Evolutionary conservation across 92 coral and sea anemone genomes (phyloP), one percentile per base, ranked within the genome.

Genomic region (Scolanthus callimorphus): DNA sequence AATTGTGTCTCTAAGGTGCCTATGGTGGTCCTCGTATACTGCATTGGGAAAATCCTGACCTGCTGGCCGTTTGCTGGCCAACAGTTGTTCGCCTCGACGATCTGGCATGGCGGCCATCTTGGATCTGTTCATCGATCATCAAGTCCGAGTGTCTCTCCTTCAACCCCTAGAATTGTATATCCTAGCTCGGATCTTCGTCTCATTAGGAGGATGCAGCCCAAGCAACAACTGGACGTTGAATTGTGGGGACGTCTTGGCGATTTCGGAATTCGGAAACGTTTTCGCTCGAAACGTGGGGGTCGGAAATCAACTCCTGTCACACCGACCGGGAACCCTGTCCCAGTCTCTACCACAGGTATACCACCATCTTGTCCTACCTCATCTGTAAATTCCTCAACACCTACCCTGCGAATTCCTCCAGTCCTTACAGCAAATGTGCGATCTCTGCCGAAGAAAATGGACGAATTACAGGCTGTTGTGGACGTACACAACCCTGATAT

Each of bases 391-490:
- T n/a, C n/a, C n/a, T n/a, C n/a, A n/a, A n/a, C n/a, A n/a, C n/a
- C n/a, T n/a, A n/a, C n/a, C n/a, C n/a, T n/a, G n/a, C n/a, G n/a
- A n/a, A n/a, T n/a, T n/a, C n/a, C n/a, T n/a, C n/a, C n/a, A n/a
- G n/a, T n/a, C n/a, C n/a, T n/a, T n/a, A n/a, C 45, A 4, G 25
- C 67, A n/a, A 62, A 62, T 43, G 6, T 48, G 45, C 69, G 69
- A 17, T 49, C 69, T 6, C 29, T 62, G 31, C 43, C 12, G 45
- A 3, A 22, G 38, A 62, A 62, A 26, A 62, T 48, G 60, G 41
- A 46, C 38, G 69, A 62, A 27, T 31, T 49, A 34, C 59, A 47
- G 24, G 45, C 60, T 25, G 68, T 62, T 3, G 68, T 45, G n/a
- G 68, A 62, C 29, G 37, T n/a, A n/a, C n/a, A n/a, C n/a, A n/a